phyloP scores from a whole-genome alignment of 1,140 invertebrate species.

The Drosophila simulans region DNA sequence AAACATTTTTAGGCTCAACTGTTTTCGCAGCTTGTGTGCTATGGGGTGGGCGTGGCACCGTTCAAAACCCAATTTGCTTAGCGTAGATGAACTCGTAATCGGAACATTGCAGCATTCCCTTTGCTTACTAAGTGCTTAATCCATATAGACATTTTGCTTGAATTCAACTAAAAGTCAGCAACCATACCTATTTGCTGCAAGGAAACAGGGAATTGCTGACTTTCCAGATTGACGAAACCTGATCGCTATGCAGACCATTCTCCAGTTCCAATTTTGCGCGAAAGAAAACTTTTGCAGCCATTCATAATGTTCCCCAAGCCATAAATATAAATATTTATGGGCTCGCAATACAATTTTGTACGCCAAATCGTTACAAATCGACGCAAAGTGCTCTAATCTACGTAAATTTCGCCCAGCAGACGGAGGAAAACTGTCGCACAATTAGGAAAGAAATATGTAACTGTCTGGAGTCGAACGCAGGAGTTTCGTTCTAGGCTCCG shows the following conservation, averaged over 20 bases:
- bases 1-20: too few relatives aligned
- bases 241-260: slow-evolving; percentile 7
- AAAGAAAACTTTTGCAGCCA: slow-evolving; percentile 16
- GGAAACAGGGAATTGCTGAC: slow-evolving; percentile 16
- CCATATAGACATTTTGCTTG: not conserved
- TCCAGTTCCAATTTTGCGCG: slow-evolving; percentile 12
- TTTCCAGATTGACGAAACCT: slow-evolving; percentile 13
- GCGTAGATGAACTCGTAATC: too few relatives aligned
- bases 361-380: slow-evolving; percentile 74
- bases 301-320: slow-evolving; percentile 39
- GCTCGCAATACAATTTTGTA: slow-evolving; percentile 62
- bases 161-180: not conserved
- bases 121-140: not conserved
- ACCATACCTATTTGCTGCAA: not conserved
- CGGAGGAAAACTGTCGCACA: slow-evolving; percentile 63
- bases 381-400: slow-evolving; percentile 78
- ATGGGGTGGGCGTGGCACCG: too few relatives aligned
- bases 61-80: too few relatives aligned
- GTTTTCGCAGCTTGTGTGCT: too few relatives aligned
- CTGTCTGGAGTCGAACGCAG: slow-evolving; percentile 33
- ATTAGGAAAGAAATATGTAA: slow-evolving; percentile 77
- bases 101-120: too few relatives aligned
- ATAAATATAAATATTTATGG: slow-evolving; percentile 76
- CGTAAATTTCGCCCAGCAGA: slow-evolving; percentile 62
- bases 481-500: slow-evolving; percentile 52